Conservation (phyloP, 2,113 vertebrate species). For the Scomber japonicus region DNA sequence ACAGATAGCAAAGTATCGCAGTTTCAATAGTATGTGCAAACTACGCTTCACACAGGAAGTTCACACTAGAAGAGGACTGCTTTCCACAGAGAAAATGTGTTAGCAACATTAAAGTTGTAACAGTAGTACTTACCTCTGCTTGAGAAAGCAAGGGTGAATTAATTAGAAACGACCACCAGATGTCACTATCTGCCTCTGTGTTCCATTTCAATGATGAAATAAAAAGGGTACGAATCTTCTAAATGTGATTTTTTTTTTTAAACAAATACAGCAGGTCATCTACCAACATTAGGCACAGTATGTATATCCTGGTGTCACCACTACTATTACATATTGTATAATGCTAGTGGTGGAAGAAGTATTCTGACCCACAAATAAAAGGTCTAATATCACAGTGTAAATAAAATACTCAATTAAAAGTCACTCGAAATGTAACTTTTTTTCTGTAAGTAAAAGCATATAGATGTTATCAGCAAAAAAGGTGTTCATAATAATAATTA, state of each 20-base stretch:
- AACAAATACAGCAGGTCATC: background rate
- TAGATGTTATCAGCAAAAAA: background rate
- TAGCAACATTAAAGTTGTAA: background rate
- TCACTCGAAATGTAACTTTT: background rate
- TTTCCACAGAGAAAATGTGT: constrained; percentile 14
- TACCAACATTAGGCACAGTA: too few relatives aligned
- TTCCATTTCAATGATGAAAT: background rate
- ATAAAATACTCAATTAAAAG: background rate
- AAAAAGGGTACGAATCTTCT: background rate
- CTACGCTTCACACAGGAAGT: background rate
- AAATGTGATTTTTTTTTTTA: too few relatives aligned
- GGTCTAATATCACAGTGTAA: too few relatives aligned
- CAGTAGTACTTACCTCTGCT: background rate
- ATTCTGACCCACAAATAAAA: too few relatives aligned
- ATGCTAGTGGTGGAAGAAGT: background rate
- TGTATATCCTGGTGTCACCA: background rate
- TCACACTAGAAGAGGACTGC: background rate
- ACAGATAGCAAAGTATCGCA: background rate
- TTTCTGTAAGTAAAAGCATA: too few relatives aligned
- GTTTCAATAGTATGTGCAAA: background rate
- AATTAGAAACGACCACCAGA: constrained; percentile 48
- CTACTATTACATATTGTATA: background rate
- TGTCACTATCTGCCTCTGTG: constrained; percentile 53
- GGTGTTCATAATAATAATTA: too few relatives aligned
- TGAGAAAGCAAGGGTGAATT: background rate